Evolutionary conservation across 2,888 invertebrate species (phyloP).

Genomic region (Slavum lentiscoides): DNA sequence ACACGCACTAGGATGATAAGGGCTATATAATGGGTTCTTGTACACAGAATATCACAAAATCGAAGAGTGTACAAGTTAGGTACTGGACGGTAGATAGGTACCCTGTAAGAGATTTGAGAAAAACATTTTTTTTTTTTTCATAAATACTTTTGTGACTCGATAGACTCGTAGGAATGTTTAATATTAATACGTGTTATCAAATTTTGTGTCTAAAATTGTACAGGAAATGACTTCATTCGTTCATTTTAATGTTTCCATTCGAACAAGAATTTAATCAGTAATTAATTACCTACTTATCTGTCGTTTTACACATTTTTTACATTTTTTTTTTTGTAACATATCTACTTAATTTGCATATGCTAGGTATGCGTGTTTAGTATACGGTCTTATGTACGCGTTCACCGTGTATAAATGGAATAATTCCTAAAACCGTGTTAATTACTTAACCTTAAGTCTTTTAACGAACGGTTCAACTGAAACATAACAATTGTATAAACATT

Average conservation of each 20-base stretch:
- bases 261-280: conserved; percentile 2
- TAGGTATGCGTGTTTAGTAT: background rate
- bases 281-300: background rate
- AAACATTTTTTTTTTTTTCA: too few relatives aligned
- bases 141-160: background rate
- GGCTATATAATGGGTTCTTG: background rate
- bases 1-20: background rate
- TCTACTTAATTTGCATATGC: background rate
- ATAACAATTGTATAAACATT: too few relatives aligned
- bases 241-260: background rate
- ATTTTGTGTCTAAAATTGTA: background rate
- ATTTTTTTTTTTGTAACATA: background rate
- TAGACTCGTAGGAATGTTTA: background rate
- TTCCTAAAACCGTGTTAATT: background rate
- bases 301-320: background rate
- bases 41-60: background rate
- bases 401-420: background rate
- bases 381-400: background rate
- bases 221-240: background rate
- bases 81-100: too few relatives aligned
- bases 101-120: background rate
- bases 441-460: too few relatives aligned
- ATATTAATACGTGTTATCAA: background rate
- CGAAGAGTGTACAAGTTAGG: too few relatives aligned
- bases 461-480: too few relatives aligned